A percentile compares a stretch with the other conserved stretches of the same genome.
Conservation (phyloP, 2,888 invertebrate genomes). For the Drosophila neonasuta region DNA sequence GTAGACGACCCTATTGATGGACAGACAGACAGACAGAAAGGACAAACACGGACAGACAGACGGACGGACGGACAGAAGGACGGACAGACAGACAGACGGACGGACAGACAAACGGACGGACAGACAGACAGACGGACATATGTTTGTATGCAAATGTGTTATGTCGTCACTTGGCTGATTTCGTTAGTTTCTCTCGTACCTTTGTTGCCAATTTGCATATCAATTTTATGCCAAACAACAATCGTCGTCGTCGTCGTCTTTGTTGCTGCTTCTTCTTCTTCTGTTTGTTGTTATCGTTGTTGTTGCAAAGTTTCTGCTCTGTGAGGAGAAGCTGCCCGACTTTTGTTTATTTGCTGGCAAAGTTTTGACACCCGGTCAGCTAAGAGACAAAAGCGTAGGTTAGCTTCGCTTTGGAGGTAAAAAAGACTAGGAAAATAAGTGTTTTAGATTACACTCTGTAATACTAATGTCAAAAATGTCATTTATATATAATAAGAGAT, state of each 20-base stretch:
- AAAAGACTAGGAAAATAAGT: too few relatives aligned
- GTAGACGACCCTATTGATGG: constrained; percentile 77
- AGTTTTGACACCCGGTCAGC: constrained; percentile 40
- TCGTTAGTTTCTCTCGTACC: constrained; percentile 67
- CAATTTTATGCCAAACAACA: constrained; percentile 59
- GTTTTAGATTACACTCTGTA: too few relatives aligned
- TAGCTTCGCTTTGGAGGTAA: neutral
- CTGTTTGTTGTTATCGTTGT: constrained; percentile 2
- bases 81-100: neutral
- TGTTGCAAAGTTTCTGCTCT: constrained; percentile 44
- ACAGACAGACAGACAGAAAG: neutral
- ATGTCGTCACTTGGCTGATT: constrained; percentile 44
- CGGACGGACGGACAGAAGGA: neutral
- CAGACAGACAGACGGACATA: neutral
- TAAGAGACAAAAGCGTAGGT: neutral
- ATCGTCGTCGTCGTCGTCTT: neutral
- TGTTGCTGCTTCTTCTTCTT: neutral
- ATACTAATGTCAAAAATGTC: too few relatives aligned
- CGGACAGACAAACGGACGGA: neutral
- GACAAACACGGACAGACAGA: neutral
- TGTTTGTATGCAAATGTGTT: constrained; percentile 16
- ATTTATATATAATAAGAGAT: too few relatives aligned
- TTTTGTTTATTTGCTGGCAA: constrained; percentile 67
- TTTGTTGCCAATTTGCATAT: constrained; percentile 71
- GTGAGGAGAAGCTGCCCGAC: constrained; percentile 31